Percentiles rank a stretch among this genome's conserved stretches.
Conservation (phyloP, 2,113 vertebrate species). For the Ovis canadensis region DNA sequence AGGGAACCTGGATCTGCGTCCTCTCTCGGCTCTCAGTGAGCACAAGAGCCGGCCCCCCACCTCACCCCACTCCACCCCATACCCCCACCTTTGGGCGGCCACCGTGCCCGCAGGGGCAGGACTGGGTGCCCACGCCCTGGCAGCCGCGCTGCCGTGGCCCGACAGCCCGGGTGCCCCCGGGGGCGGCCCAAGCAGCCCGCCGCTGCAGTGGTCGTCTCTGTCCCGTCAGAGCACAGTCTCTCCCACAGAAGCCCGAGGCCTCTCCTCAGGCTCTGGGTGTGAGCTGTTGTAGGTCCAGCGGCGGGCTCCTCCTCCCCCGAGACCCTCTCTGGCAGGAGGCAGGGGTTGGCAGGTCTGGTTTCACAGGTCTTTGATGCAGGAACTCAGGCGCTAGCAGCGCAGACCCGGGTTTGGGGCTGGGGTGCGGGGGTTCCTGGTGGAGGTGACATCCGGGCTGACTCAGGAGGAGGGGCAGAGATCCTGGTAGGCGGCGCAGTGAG, state of each 20-base stretch:
- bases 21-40: neutral
- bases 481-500: accelerated
- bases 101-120: neutral
- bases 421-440: neutral
- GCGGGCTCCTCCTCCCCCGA: neutral
- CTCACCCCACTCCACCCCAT: neutral
- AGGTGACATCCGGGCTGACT: neutral
- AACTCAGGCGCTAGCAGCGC: neutral
- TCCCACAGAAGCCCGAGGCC: neutral
- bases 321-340: neutral
- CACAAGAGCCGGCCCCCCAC: neutral
- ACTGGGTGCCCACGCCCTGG: neutral
- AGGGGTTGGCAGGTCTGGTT: accelerated
- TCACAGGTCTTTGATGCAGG: neutral
- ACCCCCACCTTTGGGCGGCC: neutral
- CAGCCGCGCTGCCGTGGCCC: accelerated
- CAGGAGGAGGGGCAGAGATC: too few species aligned
- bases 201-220: neutral
- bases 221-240: neutral
- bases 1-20: neutral
- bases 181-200: neutral
- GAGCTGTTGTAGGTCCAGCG: accelerated
- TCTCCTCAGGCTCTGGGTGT: neutral
- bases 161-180: neutral
- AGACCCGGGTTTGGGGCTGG: too few species aligned